These are phyloP conservation scores for Bos indicus DNA, from an alignment of 2,113 vertebrate species.

Conservation along the genomic window DNA sequence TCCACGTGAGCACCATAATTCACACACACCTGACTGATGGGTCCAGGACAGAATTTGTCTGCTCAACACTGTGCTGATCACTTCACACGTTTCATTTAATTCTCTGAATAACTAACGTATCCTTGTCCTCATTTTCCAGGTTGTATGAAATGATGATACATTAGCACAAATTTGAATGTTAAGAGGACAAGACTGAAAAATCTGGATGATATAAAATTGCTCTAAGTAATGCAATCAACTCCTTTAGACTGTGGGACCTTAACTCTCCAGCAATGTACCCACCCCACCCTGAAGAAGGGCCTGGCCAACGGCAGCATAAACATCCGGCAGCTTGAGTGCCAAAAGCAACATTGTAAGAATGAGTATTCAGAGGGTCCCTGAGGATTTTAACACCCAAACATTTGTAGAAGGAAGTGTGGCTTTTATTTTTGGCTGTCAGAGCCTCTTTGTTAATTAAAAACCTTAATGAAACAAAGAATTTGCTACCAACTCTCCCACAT, in stretches of 20 bases:
- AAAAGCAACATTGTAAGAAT: background rate
- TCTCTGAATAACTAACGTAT: background rate
- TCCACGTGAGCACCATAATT: background rate
- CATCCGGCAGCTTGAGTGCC: background rate
- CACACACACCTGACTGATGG: rapidly evolving
- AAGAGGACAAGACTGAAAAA: background rate
- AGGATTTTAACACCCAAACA: background rate
- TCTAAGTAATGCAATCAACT: background rate
- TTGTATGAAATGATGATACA: background rate
- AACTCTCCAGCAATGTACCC: background rate
- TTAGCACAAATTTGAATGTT: background rate
- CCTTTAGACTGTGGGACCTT: background rate
- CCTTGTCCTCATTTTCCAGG: background rate
- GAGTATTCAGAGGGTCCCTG: background rate
- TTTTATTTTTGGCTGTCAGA: slow-evolving; percentile 10
- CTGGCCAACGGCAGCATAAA: background rate
- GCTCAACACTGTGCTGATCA: background rate
- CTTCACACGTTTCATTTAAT: background rate
- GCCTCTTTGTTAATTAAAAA: background rate
- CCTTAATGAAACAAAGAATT: background rate
- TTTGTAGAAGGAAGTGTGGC: background rate
- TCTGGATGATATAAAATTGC: background rate
- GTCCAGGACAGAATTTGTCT: background rate
- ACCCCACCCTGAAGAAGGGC: background rate
- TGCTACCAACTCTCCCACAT: background rate